Evolutionary conservation across 2,113 vertebrate genomes (phyloP).

Genomic region (Pterocles orientalis): DNA sequence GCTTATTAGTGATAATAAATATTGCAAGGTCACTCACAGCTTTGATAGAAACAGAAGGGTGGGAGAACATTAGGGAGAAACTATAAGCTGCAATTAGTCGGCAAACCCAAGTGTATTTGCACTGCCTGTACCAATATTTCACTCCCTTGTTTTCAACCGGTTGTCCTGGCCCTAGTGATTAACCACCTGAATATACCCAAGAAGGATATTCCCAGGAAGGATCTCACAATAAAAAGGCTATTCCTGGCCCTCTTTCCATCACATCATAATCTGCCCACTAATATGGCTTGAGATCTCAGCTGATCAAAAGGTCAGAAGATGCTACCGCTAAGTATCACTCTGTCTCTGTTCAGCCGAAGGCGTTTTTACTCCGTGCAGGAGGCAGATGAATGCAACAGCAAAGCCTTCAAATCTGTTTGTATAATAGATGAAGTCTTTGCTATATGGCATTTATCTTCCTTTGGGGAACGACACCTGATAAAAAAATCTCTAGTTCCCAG

Average conservation of each 20-base stretch:
- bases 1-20: neutral
- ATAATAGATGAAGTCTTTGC: conserved; percentile 5
- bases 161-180: neutral
- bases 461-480: conserved; percentile 42
- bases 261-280: conserved; percentile 63
- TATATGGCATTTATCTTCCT: conserved; percentile 18
- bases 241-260: conserved; percentile 55
- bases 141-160: neutral
- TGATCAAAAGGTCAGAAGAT: conserved; percentile 63
- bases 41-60: neutral
- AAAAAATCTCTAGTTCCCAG: conserved; percentile 34
- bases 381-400: neutral
- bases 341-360: neutral
- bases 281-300: conserved; percentile 56
- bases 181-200: neutral
- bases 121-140: neutral
- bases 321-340: conserved; percentile 3
- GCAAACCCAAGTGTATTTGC: neutral
- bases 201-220: conserved; percentile 25
- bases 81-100: neutral
- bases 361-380: neutral
- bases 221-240: conserved; percentile 42
- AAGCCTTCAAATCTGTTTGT: conserved; percentile 5
- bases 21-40: neutral
- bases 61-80: neutral